These are phyloP conservation scores for Apistogramma diplotaenia DNA, from an alignment of 2,113 vertebrate genomes.

Conservation along the genomic window DNA sequence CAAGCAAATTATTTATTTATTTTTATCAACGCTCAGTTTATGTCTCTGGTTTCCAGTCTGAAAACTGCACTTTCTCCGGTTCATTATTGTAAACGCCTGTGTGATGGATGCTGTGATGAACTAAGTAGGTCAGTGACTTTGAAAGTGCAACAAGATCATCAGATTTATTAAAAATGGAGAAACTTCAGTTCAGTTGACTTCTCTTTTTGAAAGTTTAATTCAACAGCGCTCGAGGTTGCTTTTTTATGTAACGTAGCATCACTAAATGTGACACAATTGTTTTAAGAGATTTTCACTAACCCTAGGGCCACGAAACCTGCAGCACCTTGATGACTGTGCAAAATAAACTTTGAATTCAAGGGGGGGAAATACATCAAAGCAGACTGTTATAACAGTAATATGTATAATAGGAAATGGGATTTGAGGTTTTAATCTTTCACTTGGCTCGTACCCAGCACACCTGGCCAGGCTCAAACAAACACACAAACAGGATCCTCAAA, in stretches of 20 bases:
- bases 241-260: not conserved
- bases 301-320: slow-evolving; percentile 45
- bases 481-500: slow-evolving; percentile 70
- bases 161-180: not conserved
- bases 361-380: slow-evolving; percentile 61
- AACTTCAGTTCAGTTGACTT: not conserved
- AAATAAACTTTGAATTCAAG: slow-evolving; percentile 48
- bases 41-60: not conserved
- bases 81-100: not conserved
- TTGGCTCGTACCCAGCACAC: slow-evolving; percentile 67
- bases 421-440: slow-evolving; percentile 58
- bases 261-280: not conserved
- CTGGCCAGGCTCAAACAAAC: slow-evolving; percentile 71
- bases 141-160: no score
- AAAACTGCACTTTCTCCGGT: not conserved
- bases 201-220: not conserved
- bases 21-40: not conserved
- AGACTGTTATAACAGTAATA: slow-evolving; percentile 47
- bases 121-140: no score
- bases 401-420: slow-evolving; percentile 70
- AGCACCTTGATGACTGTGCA: slow-evolving; percentile 19
- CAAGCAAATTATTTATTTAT: accelerated
- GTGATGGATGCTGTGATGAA: not conserved
- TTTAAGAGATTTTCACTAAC: slow-evolving; percentile 20
- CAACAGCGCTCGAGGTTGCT: not conserved